phyloP scores from a whole-genome alignment of 2,888 invertebrate genomes.

The Heteropelma amictum region DNA sequence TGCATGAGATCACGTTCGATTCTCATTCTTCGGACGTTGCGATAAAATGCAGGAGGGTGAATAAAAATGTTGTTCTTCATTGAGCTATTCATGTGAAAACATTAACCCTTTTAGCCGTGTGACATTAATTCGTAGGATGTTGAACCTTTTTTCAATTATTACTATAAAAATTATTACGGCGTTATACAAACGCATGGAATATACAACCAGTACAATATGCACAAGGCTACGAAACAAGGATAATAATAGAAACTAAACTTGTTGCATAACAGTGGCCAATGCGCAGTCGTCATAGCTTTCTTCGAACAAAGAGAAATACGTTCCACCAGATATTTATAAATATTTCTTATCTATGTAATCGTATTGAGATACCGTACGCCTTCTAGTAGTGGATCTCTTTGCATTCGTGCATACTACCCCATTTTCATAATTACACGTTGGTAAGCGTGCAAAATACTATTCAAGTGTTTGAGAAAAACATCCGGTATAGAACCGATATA shows the following conservation, averaged over 20 bases:
- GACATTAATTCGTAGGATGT: not conserved
- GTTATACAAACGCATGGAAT: not conserved
- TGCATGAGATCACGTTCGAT: too few species aligned
- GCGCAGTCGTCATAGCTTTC: conserved; percentile 68
- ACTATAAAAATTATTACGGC: too few species aligned
- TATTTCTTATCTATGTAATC: not conserved
- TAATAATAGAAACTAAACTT: conserved; percentile 28
- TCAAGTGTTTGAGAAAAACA: conserved; percentile 16
- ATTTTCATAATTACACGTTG: conserved; percentile 46
- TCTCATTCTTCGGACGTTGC: too few species aligned
- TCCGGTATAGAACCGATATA: not conserved
- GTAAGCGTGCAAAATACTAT: conserved; percentile 33
- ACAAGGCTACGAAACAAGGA: not conserved
- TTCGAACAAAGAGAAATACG: conserved; percentile 38
- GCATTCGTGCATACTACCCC: conserved; percentile 46
- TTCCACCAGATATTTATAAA: conserved; percentile 46
- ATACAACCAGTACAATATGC: not conserved
- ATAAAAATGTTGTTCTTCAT: too few species aligned
- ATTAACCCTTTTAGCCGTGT: too few species aligned
- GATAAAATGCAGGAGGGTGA: too few species aligned
- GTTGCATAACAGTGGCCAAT: conserved; percentile 67
- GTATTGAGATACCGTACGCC: not conserved
- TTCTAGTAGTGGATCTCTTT: conserved; percentile 44
- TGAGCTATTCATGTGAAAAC: too few species aligned
- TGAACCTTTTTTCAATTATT: conserved; percentile 5